These are phyloP conservation scores for Psophia crepitans DNA, from an alignment of 2,113 vertebrate genomes.

Conservation along the genomic window DNA sequence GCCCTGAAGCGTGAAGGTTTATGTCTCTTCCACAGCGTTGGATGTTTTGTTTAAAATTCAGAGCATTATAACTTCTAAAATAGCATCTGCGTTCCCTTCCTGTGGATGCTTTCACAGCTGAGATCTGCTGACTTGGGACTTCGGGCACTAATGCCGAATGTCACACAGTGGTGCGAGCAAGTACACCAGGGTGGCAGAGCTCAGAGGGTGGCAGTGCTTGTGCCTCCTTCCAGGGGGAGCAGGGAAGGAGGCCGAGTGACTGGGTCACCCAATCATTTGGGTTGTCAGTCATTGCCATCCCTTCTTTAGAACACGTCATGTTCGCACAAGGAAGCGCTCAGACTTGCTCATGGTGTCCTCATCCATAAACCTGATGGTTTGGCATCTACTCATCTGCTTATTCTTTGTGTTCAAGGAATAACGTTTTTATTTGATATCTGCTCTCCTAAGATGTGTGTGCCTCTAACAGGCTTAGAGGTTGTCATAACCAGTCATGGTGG, in stretches of 20 bases:
- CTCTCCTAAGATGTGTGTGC: neutral
- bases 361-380: neutral
- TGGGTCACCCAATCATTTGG: neutral
- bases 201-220: neutral
- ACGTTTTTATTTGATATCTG: neutral
- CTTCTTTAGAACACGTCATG: neutral
- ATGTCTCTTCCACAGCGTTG: neutral
- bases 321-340: neutral
- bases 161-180: neutral
- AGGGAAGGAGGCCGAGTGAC: neutral
- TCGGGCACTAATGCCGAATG: rapidly evolving
- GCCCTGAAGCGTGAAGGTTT: neutral
- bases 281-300: neutral
- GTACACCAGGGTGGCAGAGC: neutral
- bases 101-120: neutral
- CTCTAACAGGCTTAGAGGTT: neutral
- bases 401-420: neutral
- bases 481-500: neutral
- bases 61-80: neutral
- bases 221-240: neutral
- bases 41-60: conserved; percentile 12
- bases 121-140: neutral
- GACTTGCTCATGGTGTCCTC: neutral
- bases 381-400: neutral
- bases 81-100: neutral